Evolutionary conservation across 2,888 invertebrate genomes (phyloP).

Genomic region (Dioctria linearis): DNA sequence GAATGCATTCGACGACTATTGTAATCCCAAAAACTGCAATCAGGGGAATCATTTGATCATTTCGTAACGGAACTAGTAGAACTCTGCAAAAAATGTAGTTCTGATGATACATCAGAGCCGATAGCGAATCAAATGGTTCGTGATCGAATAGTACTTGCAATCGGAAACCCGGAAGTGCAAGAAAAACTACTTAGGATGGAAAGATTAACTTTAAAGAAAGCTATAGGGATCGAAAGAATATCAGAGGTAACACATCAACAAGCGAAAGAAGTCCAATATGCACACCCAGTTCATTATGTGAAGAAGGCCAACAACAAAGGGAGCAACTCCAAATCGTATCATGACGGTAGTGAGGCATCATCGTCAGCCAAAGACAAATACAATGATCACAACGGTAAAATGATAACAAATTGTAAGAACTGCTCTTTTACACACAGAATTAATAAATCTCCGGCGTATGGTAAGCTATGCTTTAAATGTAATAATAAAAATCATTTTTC

Average conservation of each 20-base stretch:
- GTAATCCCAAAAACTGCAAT: not conserved
- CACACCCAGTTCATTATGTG: conserved; percentile 12
- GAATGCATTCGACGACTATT: not conserved
- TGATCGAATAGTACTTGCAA: conserved; percentile 18
- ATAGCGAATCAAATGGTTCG: too few species aligned
- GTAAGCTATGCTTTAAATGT: conserved; percentile 15
- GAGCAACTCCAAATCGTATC: not conserved
- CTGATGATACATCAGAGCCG: too few species aligned
- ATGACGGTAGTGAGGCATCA: not conserved
- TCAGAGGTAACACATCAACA: conserved; percentile 32
- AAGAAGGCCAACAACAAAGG: not conserved
- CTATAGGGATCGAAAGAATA: not conserved
- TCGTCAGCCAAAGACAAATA: not conserved
- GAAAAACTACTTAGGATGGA: conserved; percentile 9
- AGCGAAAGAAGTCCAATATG: conserved; percentile 45
- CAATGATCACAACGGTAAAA: too few species aligned
- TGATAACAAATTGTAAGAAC: not conserved
- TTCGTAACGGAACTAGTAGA: not conserved
- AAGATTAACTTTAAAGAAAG: not conserved
- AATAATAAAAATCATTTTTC: conserved; percentile 20
- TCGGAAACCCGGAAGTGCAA: not conserved
- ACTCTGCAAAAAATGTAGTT: not conserved
- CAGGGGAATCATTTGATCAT: not conserved
- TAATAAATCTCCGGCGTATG: conserved; percentile 17
- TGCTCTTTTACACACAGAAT: conserved; percentile 10